These are phyloP conservation scores for Acholoe squamosa DNA, from an alignment of 2,888 invertebrate genomes.

Conservation along the genomic window DNA sequence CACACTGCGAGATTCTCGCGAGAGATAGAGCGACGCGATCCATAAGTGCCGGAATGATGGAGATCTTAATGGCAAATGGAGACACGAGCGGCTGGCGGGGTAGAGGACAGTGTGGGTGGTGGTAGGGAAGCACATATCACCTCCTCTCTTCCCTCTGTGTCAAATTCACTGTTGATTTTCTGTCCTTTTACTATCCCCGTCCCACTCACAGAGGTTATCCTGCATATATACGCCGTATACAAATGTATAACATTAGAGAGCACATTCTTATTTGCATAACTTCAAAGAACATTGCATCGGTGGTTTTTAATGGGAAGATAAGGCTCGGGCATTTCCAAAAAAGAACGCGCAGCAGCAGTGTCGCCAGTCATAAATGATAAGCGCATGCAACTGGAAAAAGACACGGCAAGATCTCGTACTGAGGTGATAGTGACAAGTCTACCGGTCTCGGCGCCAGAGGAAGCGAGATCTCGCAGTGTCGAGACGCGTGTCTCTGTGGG, in stretches of 20 bases:
- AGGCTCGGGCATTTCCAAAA: background rate
- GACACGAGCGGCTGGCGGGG: background rate
- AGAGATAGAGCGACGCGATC: slow-evolving; percentile 32
- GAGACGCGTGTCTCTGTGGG: slow-evolving; percentile 32
- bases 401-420: background rate
- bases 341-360: background rate
- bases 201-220: no score
- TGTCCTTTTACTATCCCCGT: background rate
- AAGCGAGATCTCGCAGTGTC: background rate
- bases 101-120: background rate
- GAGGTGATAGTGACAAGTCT: background rate
- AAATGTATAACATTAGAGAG: background rate
- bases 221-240: no score
- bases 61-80: slow-evolving; percentile 41
- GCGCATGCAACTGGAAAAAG: background rate
- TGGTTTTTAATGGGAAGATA: background rate
- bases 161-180: slow-evolving; percentile 50
- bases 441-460: background rate
- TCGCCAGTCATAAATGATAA: background rate
- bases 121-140: background rate
- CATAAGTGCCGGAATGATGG: slow-evolving; percentile 49
- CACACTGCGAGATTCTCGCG: slow-evolving; percentile 33
- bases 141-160: background rate
- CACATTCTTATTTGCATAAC: background rate
- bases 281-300: background rate